Evolutionary conservation across 2,113 vertebrate species (phyloP).

Genomic region (Albula glossodonta): DNA sequence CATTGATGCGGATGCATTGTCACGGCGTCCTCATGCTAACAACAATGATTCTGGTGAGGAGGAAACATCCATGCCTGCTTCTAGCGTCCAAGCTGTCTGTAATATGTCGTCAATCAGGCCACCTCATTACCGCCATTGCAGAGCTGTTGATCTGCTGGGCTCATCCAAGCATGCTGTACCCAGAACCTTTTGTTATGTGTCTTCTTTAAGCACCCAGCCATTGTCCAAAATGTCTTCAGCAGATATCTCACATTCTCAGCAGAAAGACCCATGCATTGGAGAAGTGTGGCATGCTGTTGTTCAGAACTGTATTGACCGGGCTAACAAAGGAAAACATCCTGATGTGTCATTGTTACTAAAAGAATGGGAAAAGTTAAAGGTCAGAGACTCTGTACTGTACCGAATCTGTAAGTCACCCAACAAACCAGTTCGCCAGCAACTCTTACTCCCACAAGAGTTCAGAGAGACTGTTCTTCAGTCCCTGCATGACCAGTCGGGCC

Average conservation of each 20-base stretch:
- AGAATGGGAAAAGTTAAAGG: slow-evolving; percentile 21
- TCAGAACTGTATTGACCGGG: background rate
- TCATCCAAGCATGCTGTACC: slow-evolving; percentile 16
- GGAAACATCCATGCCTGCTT: too few relatives aligned
- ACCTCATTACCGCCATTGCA: too few relatives aligned
- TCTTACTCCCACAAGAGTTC: slow-evolving; percentile 24
- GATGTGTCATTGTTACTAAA: slow-evolving; percentile 19
- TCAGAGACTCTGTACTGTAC: background rate
- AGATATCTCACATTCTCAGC: slow-evolving; percentile 15
- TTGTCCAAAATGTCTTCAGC: background rate
- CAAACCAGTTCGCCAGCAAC: slow-evolving; percentile 3
- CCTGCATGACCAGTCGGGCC: too few relatives aligned
- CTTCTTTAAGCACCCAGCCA: slow-evolving; percentile 5
- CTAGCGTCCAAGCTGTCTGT: too few relatives aligned
- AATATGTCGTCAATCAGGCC: too few relatives aligned
- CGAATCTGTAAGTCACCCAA: slow-evolving; percentile 3
- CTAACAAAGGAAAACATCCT: background rate
- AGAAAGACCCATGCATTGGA: slow-evolving; percentile 14
- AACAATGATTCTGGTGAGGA: too few relatives aligned
- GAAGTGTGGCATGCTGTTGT: slow-evolving; percentile 19
- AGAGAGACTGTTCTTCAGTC: background rate
- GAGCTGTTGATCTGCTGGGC: background rate
- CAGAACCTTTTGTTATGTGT: slow-evolving; percentile 14
- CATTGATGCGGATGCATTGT: too few relatives aligned
- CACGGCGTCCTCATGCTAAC: too few relatives aligned